A percentile compares a stretch with the other conserved stretches of the same genome.
Evolutionary conservation across 2,888 invertebrate genomes (phyloP).

Genomic region (Cyaniris semiargus): DNA sequence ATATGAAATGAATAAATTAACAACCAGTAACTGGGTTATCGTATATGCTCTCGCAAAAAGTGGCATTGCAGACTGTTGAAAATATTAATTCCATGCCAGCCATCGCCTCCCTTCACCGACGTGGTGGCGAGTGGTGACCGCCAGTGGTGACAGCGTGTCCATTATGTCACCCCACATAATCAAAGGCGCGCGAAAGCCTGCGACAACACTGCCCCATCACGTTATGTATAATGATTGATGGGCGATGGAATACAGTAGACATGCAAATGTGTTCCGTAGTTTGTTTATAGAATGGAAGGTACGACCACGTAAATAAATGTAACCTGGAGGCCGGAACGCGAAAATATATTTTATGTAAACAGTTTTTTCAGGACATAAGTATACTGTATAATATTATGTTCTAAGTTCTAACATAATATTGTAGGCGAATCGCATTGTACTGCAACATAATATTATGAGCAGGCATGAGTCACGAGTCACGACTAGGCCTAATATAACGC

Average conservation of each 20-base stretch:
- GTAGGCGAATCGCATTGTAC: no score
- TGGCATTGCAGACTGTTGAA: slow-evolving; percentile 69
- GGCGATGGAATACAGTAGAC: slow-evolving; percentile 51
- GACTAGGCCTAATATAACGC: no score
- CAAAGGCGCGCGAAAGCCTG: slow-evolving; percentile 44
- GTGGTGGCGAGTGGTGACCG: slow-evolving; percentile 37
- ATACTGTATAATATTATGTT: no score
- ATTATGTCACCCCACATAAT: slow-evolving; percentile 41
- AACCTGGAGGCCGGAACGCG: no score
- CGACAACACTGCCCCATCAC: slow-evolving; percentile 39
- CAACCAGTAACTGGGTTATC: slow-evolving; percentile 57
- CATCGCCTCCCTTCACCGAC: slow-evolving; percentile 49
- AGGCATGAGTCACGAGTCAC: no score
- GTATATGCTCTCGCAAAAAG: slow-evolving; percentile 60
- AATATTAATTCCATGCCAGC: slow-evolving; percentile 67
- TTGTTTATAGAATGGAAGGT: background rate
- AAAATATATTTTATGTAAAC: no score
- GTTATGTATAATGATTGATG: slow-evolving; percentile 44
- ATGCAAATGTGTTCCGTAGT: slow-evolving; percentile 18
- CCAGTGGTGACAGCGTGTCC: slow-evolving; percentile 35
- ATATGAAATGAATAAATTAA: background rate
- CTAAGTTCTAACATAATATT: no score
- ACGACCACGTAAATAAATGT: no score
- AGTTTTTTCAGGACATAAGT: no score
- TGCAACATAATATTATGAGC: no score